phyloP scores from a whole-genome alignment of 2,797 vertebrate genomes.

The Pempheris klunzingeri region DNA sequence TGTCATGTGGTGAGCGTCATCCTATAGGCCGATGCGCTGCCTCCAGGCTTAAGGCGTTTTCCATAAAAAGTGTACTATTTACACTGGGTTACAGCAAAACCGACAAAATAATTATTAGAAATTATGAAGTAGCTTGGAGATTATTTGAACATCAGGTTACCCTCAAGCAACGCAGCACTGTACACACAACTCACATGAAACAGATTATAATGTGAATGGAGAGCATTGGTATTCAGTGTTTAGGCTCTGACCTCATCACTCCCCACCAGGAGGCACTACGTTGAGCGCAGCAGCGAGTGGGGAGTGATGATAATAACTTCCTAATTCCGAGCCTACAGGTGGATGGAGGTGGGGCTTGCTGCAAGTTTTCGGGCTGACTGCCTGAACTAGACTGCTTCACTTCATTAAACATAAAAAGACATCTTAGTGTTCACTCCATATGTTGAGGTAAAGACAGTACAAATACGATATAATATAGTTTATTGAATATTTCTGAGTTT shows the following conservation, averaged over 20 bases:
- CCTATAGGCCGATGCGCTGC: conserved; percentile 12
- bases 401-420: no score
- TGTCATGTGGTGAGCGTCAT: conserved; percentile 34
- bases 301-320: background rate
- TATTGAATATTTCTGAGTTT: no score
- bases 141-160: background rate
- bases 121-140: background rate
- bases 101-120: background rate
- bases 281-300: background rate
- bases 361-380: no score
- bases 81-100: background rate
- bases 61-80: background rate
- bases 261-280: background rate
- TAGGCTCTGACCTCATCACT: background rate
- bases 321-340: no score
- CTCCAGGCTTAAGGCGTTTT: conserved; percentile 5
- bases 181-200: background rate
- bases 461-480: no score
- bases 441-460: no score
- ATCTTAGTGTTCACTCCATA: no score
- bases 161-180: background rate
- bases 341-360: no score
- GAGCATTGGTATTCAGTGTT: background rate
- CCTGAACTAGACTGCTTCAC: no score
- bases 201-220: background rate